Conservation (phyloP, 2,113 vertebrate species). For the Callipepla californica region DNA sequence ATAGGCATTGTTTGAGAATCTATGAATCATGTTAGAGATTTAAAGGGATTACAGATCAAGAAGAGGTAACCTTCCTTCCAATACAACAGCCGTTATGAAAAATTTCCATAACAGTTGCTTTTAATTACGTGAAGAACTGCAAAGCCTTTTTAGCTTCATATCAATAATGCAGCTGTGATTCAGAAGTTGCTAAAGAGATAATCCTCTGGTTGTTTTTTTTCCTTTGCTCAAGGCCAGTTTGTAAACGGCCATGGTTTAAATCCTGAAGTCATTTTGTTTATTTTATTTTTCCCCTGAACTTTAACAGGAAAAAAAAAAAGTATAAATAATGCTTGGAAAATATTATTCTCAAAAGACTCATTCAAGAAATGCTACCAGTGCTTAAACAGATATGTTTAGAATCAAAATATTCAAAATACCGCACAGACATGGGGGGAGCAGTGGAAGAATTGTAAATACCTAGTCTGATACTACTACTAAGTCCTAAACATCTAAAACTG, state of each 20-base stretch:
- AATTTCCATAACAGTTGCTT: slow-evolving; percentile 71
- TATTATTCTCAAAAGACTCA: too few relatives aligned
- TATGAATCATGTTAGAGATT: slow-evolving; percentile 71
- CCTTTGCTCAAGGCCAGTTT: slow-evolving; percentile 32
- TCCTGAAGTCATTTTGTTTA: neutral
- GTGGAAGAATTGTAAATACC: neutral
- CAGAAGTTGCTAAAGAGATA: slow-evolving; percentile 69
- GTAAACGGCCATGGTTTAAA: slow-evolving; percentile 63
- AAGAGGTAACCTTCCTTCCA: slow-evolving; percentile 57
- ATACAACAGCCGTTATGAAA: slow-evolving; percentile 62
- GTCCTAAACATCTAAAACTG: neutral
- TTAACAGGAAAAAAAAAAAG: too few relatives aligned
- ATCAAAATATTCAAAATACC: neutral
- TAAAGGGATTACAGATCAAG: slow-evolving; percentile 72
- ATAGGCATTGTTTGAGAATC: slow-evolving; percentile 32
- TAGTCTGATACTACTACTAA: neutral
- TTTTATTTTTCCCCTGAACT: too few relatives aligned
- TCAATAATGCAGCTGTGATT: slow-evolving; percentile 75
- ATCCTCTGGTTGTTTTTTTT: slow-evolving; percentile 47
- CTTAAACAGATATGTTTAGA: neutral
- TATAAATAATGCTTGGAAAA: too few relatives aligned
- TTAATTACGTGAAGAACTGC: slow-evolving; percentile 75
- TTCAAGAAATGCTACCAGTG: neutral
- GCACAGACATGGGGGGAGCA: too few relatives aligned
- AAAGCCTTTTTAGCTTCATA: slow-evolving; percentile 69